These are phyloP conservation scores for Nymphalis polychloros DNA, from an alignment of 2,888 invertebrate species.

Conservation along the genomic window DNA sequence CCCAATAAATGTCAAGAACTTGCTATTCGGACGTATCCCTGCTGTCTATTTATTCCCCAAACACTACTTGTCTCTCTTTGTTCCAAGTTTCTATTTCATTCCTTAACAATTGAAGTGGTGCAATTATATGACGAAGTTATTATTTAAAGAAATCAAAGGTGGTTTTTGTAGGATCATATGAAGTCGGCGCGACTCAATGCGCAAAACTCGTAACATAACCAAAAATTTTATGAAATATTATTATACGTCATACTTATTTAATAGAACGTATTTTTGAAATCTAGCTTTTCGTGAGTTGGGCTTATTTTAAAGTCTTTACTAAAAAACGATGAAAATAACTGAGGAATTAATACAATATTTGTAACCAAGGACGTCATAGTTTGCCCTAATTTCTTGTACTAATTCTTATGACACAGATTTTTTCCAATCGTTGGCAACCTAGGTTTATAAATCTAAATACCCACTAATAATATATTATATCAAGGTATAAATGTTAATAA, in stretches of 20 bases:
- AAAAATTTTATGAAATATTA: conserved; percentile 34
- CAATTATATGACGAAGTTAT: conserved; percentile 10
- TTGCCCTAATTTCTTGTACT: conserved; percentile 41
- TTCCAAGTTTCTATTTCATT: conserved; percentile 10
- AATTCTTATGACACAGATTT: conserved; percentile 40
- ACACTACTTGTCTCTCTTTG: conserved; percentile 14
- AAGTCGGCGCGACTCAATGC: conserved; percentile 75
- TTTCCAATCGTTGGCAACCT: conserved; percentile 22
- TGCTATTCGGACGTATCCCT: conserved; percentile 49
- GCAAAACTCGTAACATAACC: conserved; percentile 63
- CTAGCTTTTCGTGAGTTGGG: neutral
- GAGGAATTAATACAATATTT: conserved; percentile 10
- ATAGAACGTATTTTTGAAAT: neutral
- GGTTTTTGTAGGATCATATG: conserved; percentile 54
- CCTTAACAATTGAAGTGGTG: conserved; percentile 14
- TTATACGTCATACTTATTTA: conserved; percentile 14
- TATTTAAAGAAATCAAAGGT: conserved; percentile 45
- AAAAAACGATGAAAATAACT: neutral
- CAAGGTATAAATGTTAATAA: neutral
- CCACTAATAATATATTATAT: neutral
- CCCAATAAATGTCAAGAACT: conserved; percentile 49
- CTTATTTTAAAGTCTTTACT: neutral
- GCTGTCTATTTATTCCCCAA: conserved; percentile 34
- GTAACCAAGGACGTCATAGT: conserved; percentile 33
- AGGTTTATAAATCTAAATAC: conserved; percentile 4